Conservation (phyloP, 2,113 vertebrate genomes). For the Notothenia rossii region DNA sequence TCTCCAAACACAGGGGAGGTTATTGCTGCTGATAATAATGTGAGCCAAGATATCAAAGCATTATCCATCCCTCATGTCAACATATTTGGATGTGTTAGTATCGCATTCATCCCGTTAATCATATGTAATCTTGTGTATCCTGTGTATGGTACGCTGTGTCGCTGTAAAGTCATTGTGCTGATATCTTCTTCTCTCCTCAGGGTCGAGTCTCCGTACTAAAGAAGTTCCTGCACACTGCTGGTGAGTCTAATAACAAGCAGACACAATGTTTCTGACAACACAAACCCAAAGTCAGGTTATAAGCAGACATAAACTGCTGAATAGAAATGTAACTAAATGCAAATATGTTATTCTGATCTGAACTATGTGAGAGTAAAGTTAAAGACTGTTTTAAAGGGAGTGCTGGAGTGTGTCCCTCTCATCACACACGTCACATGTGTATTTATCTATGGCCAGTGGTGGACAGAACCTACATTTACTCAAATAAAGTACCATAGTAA, state of each 20-base stretch:
- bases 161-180: not conserved
- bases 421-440: no score
- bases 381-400: no score
- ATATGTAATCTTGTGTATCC: not conserved
- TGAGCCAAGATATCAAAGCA: not conserved
- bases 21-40: not conserved
- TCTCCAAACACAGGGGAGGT: not conserved
- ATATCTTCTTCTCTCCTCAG: conserved; percentile 34
- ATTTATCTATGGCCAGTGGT: no score
- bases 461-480: no score
- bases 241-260: conserved; percentile 23
- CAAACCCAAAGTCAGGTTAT: no score
- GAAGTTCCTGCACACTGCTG: conserved; percentile 14
- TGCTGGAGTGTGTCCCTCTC: no score
- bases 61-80: not conserved
- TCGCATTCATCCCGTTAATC: no score
- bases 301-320: not conserved
- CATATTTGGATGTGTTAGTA: no score
- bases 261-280: no score
- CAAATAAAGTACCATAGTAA: no score
- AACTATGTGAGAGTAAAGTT: no score
- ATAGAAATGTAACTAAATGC: not conserved
- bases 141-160: not conserved
- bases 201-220: conserved; percentile 64
- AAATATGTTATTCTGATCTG: no score